A percentile compares a stretch with the other conserved stretches of the same genome.
Evolutionary conservation across 2,888 invertebrate species (phyloP).

Genomic region (Ormyrus rosae): DNA sequence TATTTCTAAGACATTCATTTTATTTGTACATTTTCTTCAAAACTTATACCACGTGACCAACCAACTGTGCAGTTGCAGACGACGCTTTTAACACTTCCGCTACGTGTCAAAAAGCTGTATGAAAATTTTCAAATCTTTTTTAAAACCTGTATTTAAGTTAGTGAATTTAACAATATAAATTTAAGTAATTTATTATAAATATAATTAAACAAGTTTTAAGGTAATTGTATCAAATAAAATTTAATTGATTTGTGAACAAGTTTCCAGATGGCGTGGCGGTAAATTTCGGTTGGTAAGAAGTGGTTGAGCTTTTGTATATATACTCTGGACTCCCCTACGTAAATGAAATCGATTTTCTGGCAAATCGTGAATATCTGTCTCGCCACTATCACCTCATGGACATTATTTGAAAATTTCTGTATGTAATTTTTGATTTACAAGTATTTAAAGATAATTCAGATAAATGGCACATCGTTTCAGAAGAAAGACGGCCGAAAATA

Average conservation of each 20-base stretch:
- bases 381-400: neutral
- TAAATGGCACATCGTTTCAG: slow-evolving; percentile 14
- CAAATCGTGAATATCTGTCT: slow-evolving; percentile 24
- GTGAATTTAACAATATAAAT: no score
- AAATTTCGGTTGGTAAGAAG: neutral
- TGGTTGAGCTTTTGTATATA: neutral
- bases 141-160: no score
- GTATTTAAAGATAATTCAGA: neutral
- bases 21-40: neutral
- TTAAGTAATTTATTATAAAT: no score
- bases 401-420: slow-evolving; percentile 21
- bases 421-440: neutral
- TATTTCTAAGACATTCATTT: neutral
- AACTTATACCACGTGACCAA: slow-evolving; percentile 8
- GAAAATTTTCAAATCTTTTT: no score
- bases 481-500: neutral
- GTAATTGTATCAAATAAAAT: no score
- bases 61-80: neutral
- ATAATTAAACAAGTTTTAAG: no score
- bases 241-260: neutral
- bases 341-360: slow-evolving; percentile 51
- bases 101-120: no score
- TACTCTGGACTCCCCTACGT: slow-evolving; percentile 1
- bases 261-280: slow-evolving; percentile 28
- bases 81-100: no score